phyloP scores from a whole-genome alignment of 35 echinoderm and acorn worm genomes.

The Antedon bifida region DNA sequence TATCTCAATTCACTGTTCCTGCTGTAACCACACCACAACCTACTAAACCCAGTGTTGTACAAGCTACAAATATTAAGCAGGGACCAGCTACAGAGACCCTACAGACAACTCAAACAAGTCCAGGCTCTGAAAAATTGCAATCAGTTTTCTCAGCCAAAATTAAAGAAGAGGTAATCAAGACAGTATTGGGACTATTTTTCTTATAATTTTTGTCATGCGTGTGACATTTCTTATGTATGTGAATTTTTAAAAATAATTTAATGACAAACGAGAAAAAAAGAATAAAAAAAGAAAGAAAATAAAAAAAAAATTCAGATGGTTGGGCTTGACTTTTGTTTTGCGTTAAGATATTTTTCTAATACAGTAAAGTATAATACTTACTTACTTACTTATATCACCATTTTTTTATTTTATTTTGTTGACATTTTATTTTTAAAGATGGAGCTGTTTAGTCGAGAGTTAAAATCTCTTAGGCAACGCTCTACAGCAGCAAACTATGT shows the following conservation, averaged over 20 bases:
- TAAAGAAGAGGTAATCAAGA: constrained; percentile 45
- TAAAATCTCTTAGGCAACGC: constrained; percentile 24
- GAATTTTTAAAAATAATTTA: too few relatives aligned
- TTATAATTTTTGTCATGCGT: not conserved
- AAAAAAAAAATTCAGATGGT: too few relatives aligned
- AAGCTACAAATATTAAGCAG: not conserved
- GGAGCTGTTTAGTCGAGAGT: constrained; percentile 57
- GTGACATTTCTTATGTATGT: too few relatives aligned
- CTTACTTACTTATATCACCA: not conserved
- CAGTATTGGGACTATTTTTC: too few relatives aligned
- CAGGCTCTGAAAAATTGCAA: constrained; percentile 23
- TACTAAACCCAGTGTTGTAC: constrained; percentile 4
- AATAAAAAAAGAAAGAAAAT: too few relatives aligned
- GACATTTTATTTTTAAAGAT: constrained; percentile 42
- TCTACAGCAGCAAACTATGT: constrained; percentile 7
- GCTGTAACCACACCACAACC: not conserved
- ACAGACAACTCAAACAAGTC: constrained; percentile 8
- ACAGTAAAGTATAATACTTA: too few relatives aligned
- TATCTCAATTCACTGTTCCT: not conserved
- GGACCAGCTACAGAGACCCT: not conserved
- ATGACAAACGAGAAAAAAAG: too few relatives aligned
- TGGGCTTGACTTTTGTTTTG: too few relatives aligned
- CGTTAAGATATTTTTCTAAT: too few relatives aligned
- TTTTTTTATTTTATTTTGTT: not conserved
- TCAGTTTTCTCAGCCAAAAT: constrained; percentile 56